Evolutionary conservation across 2,797 vertebrate genomes (phyloP).

Genomic region (Pseudochirops corinnae): DNA sequence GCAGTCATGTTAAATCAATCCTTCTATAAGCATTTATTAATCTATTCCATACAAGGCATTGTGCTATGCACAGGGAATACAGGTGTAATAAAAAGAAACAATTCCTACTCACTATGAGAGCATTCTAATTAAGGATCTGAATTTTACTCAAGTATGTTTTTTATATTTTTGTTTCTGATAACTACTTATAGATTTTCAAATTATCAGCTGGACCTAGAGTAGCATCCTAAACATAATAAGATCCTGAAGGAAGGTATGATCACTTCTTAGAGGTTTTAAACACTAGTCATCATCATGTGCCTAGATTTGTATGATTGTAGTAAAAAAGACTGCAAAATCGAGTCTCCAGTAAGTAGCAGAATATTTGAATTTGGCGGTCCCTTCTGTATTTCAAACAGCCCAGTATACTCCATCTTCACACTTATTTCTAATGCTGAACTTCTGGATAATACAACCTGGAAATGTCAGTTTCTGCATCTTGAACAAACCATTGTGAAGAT

Average conservation of each 20-base stretch:
- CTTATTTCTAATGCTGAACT: neutral
- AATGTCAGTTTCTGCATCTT: conserved; percentile 55
- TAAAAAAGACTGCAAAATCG: neutral
- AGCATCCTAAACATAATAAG: neutral
- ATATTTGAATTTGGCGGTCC: neutral
- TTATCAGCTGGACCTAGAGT: neutral
- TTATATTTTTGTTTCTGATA: neutral
- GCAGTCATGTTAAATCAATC: neutral
- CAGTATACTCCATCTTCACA: conserved; percentile 1
- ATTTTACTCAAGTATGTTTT: neutral
- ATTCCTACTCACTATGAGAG: neutral
- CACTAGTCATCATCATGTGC: neutral
- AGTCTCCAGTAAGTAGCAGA: neutral
- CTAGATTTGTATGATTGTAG: neutral
- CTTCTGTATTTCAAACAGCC: conserved; percentile 22
- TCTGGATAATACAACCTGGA: conserved; percentile 4
- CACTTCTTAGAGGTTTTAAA: neutral
- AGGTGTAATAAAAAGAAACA: neutral
- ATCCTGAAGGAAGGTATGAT: neutral
- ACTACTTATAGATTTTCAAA: neutral
- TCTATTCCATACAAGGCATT: neutral
- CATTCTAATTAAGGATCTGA: neutral
- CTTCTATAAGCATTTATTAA: neutral
- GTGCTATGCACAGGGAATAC: neutral
- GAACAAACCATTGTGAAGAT: conserved; percentile 7